These are phyloP conservation scores for Andrena bucephala DNA, from an alignment of 2,888 invertebrate genomes.

Conservation along the genomic window DNA sequence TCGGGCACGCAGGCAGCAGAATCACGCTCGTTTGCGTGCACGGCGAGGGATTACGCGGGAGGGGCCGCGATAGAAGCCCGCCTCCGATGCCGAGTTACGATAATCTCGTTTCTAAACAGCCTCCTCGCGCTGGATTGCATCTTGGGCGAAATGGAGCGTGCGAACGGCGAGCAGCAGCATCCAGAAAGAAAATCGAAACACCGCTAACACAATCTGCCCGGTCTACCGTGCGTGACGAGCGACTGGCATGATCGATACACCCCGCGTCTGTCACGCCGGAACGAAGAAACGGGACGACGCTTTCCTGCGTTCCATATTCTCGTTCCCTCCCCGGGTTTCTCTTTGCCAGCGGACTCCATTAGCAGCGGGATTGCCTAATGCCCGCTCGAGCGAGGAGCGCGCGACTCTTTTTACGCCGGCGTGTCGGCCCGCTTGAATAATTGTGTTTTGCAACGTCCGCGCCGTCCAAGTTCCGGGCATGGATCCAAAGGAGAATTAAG, in stretches of 20 bases:
- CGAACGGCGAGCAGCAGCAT: slow-evolving; percentile 12
- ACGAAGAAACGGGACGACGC: slow-evolving; percentile 52
- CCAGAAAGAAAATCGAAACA: slow-evolving; percentile 50
- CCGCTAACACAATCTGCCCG: slow-evolving; percentile 40
- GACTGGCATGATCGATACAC: slow-evolving; percentile 57
- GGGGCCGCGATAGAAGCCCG: not conserved
- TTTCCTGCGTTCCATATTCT: slow-evolving; percentile 59
- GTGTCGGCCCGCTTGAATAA: slow-evolving; percentile 77
- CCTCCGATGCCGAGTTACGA: not conserved
- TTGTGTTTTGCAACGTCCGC: slow-evolving; percentile 79
- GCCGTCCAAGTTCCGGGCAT: slow-evolving; percentile 63
- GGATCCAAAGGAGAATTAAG: slow-evolving; percentile 70
- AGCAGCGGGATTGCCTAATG: slow-evolving; percentile 65
- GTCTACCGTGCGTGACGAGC: slow-evolving; percentile 59
- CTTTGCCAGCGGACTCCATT: slow-evolving; percentile 66
- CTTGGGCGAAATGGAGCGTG: slow-evolving; percentile 56
- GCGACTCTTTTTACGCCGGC: slow-evolving; percentile 64
- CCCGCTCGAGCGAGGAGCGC: slow-evolving; percentile 73
- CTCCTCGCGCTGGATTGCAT: not conserved
- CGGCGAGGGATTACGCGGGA: not conserved
- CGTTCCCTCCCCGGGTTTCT: not conserved
- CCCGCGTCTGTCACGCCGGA: slow-evolving; percentile 58
- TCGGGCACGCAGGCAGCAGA: not conserved
- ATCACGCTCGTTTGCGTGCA: not conserved
- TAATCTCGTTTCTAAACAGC: slow-evolving; percentile 24